Conservation (phyloP, 1,140 invertebrate species). For the Araneus ventricosus region DNA sequence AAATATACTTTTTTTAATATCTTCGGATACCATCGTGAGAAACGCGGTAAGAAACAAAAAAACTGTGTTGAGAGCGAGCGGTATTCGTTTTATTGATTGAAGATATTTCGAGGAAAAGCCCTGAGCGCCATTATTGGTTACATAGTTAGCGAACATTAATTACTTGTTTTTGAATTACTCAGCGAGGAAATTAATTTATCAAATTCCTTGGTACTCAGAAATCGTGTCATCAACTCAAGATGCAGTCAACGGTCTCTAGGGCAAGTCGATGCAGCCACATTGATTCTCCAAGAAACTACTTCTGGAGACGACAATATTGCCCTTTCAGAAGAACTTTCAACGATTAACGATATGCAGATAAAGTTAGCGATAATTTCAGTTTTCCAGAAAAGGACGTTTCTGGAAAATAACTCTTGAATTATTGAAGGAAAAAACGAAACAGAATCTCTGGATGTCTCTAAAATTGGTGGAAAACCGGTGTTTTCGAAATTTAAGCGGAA, state of each 20-base stretch:
- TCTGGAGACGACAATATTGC: background rate
- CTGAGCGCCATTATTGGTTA: slow-evolving; percentile 33
- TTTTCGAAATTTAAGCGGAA: too few species aligned
- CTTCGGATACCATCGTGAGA: too few species aligned
- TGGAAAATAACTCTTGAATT: too few species aligned
- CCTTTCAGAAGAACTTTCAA: background rate
- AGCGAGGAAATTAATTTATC: slow-evolving; percentile 44
- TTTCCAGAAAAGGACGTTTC: background rate
- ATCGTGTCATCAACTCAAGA: background rate
- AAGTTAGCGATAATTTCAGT: slow-evolving; percentile 1
- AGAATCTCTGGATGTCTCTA: too few species aligned
- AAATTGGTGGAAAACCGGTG: too few species aligned
- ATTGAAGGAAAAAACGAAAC: too few species aligned
- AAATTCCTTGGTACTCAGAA: background rate
- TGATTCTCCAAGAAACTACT: background rate
- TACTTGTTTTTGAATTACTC: slow-evolving; percentile 47
- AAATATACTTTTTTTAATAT: too few species aligned
- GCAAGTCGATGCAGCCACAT: background rate
- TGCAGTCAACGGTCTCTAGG: background rate
- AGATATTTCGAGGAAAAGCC: background rate
- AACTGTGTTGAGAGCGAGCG: too few species aligned
- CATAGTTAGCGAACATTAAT: slow-evolving; percentile 51
- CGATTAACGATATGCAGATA: slow-evolving; percentile 32
- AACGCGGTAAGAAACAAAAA: too few species aligned
- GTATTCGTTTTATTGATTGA: too few species aligned